Evolutionary conservation across 2,888 invertebrate genomes (phyloP).

Genomic region (Leuctra nigra): DNA sequence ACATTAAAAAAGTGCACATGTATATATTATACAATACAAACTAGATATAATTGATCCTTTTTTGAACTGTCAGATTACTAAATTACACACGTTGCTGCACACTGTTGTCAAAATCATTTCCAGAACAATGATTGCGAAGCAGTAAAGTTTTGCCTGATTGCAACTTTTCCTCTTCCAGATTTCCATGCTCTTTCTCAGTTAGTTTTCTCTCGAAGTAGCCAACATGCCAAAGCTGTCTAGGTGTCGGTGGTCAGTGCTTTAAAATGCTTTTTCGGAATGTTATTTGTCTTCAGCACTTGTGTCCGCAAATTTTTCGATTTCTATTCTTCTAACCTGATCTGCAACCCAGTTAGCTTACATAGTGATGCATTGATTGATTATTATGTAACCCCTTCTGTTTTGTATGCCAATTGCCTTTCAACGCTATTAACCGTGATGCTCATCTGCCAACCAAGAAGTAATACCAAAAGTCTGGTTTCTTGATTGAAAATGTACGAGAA

Average conservation of each 20-base stretch:
- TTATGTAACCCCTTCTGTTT: neutral
- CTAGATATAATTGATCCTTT: too few species aligned
- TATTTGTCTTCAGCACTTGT: conserved; percentile 27
- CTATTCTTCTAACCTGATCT: neutral
- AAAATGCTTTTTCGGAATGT: conserved; percentile 32
- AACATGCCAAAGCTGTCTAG: conserved; percentile 42
- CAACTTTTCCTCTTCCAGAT: conserved; percentile 55
- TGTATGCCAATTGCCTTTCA: too few species aligned
- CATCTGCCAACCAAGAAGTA: too few species aligned
- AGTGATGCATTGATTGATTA: neutral
- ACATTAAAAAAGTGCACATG: too few species aligned
- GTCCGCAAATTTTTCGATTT: conserved; percentile 1
- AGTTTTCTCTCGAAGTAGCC: conserved; percentile 59
- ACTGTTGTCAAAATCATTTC: neutral
- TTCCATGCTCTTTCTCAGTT: conserved; percentile 69
- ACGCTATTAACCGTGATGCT: too few species aligned
- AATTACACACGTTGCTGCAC: too few species aligned
- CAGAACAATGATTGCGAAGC: neutral
- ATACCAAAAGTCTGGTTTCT: too few species aligned
- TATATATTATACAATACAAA: too few species aligned
- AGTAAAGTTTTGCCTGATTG: conserved; percentile 21
- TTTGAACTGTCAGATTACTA: too few species aligned
- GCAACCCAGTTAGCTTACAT: neutral
- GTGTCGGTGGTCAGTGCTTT: conserved; percentile 30
- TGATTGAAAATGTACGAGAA: too few species aligned